phyloP scores from a whole-genome alignment of 2,888 invertebrate species.

The Mythimna lalbum region DNA sequence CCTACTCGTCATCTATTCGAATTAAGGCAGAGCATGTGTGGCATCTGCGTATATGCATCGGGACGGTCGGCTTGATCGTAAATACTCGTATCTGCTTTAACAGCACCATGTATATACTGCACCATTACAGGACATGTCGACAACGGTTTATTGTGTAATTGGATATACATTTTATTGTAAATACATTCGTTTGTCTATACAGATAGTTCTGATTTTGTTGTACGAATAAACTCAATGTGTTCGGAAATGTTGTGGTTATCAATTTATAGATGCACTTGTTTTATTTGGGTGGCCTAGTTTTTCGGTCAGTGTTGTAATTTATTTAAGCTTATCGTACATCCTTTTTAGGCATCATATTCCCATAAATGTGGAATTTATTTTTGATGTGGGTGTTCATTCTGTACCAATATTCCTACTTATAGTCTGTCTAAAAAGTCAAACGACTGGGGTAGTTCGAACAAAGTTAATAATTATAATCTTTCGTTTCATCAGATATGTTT shows the following conservation, averaged over 20 bases:
- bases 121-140: constrained; percentile 75
- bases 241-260: constrained; percentile 32
- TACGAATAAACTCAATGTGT: constrained; percentile 47
- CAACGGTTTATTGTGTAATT: constrained; percentile 78
- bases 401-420: background rate
- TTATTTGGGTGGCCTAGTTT: constrained; percentile 31
- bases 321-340: constrained; percentile 28
- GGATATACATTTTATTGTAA: constrained; percentile 66
- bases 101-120: constrained; percentile 78
- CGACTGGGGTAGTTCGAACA: no score
- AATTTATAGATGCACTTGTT: constrained; percentile 50
- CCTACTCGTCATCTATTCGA: constrained; percentile 87
- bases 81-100: constrained; percentile 87
- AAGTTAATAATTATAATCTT: no score
- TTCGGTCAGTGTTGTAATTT: constrained; percentile 14
- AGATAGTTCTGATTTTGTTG: constrained; percentile 46
- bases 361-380: background rate
- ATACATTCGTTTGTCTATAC: constrained; percentile 52
- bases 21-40: constrained; percentile 89
- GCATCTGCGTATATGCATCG: constrained; percentile 87
- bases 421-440: no score
- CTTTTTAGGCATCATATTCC: constrained; percentile 27
- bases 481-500: no score
- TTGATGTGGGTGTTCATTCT: constrained; percentile 11
- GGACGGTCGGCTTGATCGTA: constrained; percentile 79